Percentiles rank a stretch among this genome's conserved stretches.
Conservation (phyloP, 2,888 invertebrate species). For the Crossocerus cetratus region DNA sequence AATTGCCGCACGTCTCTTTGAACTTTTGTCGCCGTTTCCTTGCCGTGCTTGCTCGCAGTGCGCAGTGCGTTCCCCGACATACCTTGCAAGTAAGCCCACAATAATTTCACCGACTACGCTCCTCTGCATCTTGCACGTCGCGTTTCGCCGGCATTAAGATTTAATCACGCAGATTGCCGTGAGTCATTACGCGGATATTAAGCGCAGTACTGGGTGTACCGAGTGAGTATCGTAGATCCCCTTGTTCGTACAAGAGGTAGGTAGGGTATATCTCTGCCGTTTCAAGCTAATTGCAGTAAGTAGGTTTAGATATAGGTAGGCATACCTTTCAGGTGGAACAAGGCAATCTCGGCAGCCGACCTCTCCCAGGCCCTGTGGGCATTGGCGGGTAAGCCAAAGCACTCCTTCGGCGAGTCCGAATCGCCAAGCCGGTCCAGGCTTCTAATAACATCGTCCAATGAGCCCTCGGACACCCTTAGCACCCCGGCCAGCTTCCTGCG, state of each 20-base stretch:
- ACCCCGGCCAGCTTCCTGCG: conserved; percentile 78
- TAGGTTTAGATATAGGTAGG: too few relatives aligned
- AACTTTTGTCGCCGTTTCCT: conserved; percentile 48
- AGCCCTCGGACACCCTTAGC: conserved; percentile 59
- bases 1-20: conserved; percentile 63
- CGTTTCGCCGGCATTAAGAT: too few relatives aligned
- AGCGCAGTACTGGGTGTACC: too few relatives aligned
- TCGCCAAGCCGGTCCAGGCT: conserved; percentile 84
- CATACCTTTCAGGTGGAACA: conserved; percentile 81
- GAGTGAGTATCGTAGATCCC: too few relatives aligned
- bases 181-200: too few relatives aligned
- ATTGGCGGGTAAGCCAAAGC: conserved; percentile 92
- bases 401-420: conserved; percentile 83
- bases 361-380: conserved; percentile 91
- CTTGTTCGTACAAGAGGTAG: too few relatives aligned
- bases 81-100: conserved; percentile 16
- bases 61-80: conserved; percentile 28
- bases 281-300: too few relatives aligned
- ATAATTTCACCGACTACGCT: too few relatives aligned
- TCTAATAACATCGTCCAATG: conserved; percentile 82
- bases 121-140: too few relatives aligned
- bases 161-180: too few relatives aligned
- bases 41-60: conserved; percentile 33
- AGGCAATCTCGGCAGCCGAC: conserved; percentile 81
- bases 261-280: too few relatives aligned